Base-by-base conservation (phyloP, 2,797 vertebrate genomes). In the Pipistrellus pipistrellus region DNA sequence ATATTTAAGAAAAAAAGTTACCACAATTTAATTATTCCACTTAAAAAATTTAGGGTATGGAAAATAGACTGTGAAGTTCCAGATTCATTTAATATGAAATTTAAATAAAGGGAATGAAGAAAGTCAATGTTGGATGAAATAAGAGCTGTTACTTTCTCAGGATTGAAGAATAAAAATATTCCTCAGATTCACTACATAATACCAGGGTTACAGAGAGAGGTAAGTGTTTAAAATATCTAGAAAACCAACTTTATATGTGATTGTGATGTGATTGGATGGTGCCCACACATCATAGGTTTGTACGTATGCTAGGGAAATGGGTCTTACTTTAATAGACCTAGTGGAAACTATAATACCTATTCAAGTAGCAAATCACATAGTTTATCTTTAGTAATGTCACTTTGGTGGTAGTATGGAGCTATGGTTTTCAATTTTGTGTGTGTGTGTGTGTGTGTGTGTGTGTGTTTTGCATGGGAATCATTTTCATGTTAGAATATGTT, bases 61-160 rank as follows among this genome's bases (percentile, higher is more conserved):
- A 77, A 88, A 85, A 69, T 3, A 78, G 25, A 41, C 72, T 27
- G 27, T 85, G 20, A 91, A 38, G 41, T 72, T 88, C n/a, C 27
- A 8, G 30, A 55, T 91, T 14, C 3, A 41, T 44, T 69, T 77
- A 57, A 66, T 41, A 71, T 76, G 21, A 76, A 71, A 91, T 48
- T 51, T 76, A 51, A 69, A 85, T 55, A 27, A 32, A 23, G 8
- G 0, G 25, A 23, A 68, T 59, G 18, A 9, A 46, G 17, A 82
- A 72, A 76, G 78, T 4, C 7, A 69, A 38, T 66, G 6, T 76
- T 68, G 55, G 46, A 75, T 87, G 15, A 85, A 93, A 25, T 57
- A 71, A 53, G 4, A 86, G 10, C 30, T 85, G 9, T 3, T 66
- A 32, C 12, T 92, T 82, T 72, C n/a, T 94, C 21, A 82, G 75